phyloP scores from a whole-genome alignment of 2,888 invertebrate species.

The Sclerodermus sp. region DNA sequence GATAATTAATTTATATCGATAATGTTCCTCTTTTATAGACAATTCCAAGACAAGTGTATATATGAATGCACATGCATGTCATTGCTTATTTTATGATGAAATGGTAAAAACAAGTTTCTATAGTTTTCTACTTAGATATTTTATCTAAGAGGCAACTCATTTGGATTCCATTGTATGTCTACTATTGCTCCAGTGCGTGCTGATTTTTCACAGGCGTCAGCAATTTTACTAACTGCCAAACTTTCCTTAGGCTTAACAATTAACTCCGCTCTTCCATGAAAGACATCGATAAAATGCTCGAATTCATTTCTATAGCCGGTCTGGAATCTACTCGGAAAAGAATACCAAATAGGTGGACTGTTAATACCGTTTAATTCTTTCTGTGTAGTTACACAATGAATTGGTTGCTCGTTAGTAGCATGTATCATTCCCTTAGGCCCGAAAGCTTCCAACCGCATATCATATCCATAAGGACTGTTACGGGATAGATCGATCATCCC shows the following conservation, averaged over 20 bases:
- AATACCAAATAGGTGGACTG: conserved; percentile 63
- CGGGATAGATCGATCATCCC: conserved; percentile 68
- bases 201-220: conserved; percentile 63
- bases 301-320: conserved; percentile 62
- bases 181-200: conserved; percentile 61
- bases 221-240: conserved; percentile 64
- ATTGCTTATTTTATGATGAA: neutral
- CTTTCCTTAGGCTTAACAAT: conserved; percentile 61
- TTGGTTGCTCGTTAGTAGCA: conserved; percentile 62
- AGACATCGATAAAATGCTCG: conserved; percentile 65
- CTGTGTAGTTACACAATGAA: conserved; percentile 57
- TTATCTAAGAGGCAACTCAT: conserved; percentile 52
- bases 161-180: conserved; percentile 61
- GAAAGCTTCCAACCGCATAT: conserved; percentile 70
- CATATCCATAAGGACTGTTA: conserved; percentile 68
- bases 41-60: neutral
- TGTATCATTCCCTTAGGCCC: conserved; percentile 64
- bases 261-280: conserved; percentile 58
- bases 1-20: no score
- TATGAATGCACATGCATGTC: neutral
- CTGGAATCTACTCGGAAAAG: conserved; percentile 65
- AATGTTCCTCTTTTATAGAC: no score
- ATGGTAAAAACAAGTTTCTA: neutral
- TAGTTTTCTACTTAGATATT: no score
- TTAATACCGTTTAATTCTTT: conserved; percentile 56